Conservation (phyloP, 2,113 vertebrate species). For the Corydoras sp. region DNA sequence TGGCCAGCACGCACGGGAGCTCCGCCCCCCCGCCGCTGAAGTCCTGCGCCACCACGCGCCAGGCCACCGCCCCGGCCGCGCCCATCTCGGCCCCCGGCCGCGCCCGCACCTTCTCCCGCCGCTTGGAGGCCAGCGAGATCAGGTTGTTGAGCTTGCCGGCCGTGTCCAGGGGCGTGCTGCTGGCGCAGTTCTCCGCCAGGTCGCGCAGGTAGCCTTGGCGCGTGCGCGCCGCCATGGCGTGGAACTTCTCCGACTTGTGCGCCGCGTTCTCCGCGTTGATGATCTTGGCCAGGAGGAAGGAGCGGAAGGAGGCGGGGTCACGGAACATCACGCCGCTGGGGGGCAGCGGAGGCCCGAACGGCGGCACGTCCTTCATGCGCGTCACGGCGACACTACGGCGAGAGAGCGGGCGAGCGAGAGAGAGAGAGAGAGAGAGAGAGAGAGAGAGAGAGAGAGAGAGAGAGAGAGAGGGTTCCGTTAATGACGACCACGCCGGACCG, state of each 20-base stretch:
- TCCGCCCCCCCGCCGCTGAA: conserved; percentile 71
- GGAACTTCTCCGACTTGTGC: conserved; percentile 90
- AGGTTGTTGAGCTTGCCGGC: conserved; percentile 83
- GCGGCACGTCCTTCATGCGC: conserved; percentile 90
- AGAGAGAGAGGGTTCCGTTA: background rate
- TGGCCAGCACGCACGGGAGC: conserved; percentile 69
- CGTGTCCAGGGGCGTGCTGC: conserved; percentile 77
- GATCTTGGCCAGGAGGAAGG: conserved; percentile 88
- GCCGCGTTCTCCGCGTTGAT: conserved; percentile 89
- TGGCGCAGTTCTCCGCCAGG: conserved; percentile 83
- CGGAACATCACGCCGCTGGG: conserved; percentile 73
- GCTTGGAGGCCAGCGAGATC: conserved; percentile 86
- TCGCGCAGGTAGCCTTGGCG: conserved; percentile 89
- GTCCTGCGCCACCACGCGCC: conserved; percentile 78
- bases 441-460: background rate
- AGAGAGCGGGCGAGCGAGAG: background rate
- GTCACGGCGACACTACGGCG: conserved; percentile 82
- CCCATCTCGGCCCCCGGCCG: conserved; percentile 72
- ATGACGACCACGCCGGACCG: background rate
- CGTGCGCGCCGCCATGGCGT: conserved; percentile 88
- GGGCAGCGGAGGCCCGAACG: conserved; percentile 84
- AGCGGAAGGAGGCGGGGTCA: conserved; percentile 77
- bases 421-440: background rate
- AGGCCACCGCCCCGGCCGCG: conserved; percentile 73
- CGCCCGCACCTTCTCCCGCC: conserved; percentile 76